Evolutionary conservation across 2,888 invertebrate genomes (phyloP).

Genomic region (Troides oblongomaculatus): DNA sequence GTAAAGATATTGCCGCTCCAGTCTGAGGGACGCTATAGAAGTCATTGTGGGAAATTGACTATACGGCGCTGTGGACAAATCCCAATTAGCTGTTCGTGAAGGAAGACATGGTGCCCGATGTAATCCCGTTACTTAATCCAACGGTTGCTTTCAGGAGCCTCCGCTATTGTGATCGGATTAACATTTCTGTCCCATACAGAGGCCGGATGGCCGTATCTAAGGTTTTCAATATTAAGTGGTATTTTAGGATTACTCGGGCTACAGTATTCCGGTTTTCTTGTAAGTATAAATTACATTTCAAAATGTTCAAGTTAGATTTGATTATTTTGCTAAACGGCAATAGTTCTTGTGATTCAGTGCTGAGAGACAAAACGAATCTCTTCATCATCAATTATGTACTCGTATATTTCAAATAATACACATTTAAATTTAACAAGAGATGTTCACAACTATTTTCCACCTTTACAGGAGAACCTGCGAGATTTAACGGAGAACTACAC

Average conservation of each 20-base stretch:
- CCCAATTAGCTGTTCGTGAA: no score
- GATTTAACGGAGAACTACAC: slow-evolving; percentile 63
- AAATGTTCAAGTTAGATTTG: background rate
- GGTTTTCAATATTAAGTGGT: slow-evolving; percentile 44
- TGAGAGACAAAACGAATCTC: background rate
- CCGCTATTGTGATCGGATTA: slow-evolving; percentile 53
- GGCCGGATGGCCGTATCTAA: slow-evolving; percentile 41
- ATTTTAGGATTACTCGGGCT: slow-evolving; percentile 52
- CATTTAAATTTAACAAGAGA: no score
- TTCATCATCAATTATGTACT: no score
- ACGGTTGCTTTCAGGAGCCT: slow-evolving; percentile 49
- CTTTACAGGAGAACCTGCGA: slow-evolving; percentile 53
- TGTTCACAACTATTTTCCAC: background rate
- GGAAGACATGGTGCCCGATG: no score
- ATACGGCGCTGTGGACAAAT: no score
- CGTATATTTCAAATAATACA: no score
- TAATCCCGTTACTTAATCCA: no score
- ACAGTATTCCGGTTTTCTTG: slow-evolving; percentile 65
- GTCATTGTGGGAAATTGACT: no score
- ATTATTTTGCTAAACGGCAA: background rate
- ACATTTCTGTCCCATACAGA: slow-evolving; percentile 47
- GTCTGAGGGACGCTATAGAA: no score
- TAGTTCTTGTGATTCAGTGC: background rate
- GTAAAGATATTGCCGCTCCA: no score
- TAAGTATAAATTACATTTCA: slow-evolving; percentile 38